Evolutionary conservation across 2,888 invertebrate genomes (phyloP), one percentile per base, ranked within the genome.

Genomic region (Melieria picta): DNA sequence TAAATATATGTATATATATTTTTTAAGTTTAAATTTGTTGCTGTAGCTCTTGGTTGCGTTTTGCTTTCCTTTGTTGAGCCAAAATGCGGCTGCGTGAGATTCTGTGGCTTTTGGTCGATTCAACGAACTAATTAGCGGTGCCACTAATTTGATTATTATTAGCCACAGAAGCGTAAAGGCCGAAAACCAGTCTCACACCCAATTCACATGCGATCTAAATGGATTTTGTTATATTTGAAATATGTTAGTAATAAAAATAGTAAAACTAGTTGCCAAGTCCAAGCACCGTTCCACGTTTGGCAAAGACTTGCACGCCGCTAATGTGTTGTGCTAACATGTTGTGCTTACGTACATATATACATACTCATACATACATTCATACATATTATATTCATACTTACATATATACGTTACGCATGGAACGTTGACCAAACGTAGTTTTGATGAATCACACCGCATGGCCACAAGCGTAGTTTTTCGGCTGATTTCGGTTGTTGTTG

Each of bases 341-440:
- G 10, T 47, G 48, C 48, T 60, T 50, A 60, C 67, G 60, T 43
- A 67, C 57, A 57, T 45, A 48, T 57, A 16, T 50, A 42, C 57
- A 60, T 42, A 47, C 16, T 13, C 50, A 50, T 11, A 50, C 11
- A 50, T 3, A 10, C 50, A 50, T 9, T 52, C 43, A 50, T 52
- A 50, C 48, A 30, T n/a, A 30, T 30, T 11, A 48, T 10, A 11
- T 11, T 56, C 46, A 11, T n/a, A n/a, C 7, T 45, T 46, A n/a
- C n/a, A n/a, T 46, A 13, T 11, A 46, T 62, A 7, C 55, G 30
- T 66, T 46, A 56, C 42, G 58, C 60, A 65, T 72, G 64, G 56
- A 58, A 43, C 50, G 45, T 57, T 66, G 58, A 52, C 65, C 65
- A 60, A 62, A 69, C 58, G 66, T 69, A 62, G 62, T 56, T 43